Percentiles rank a stretch among this genome's conserved stretches.
phyloP scores from a whole-genome alignment of 1,140 invertebrate species.

The Anadara kagoshimensis region DNA sequence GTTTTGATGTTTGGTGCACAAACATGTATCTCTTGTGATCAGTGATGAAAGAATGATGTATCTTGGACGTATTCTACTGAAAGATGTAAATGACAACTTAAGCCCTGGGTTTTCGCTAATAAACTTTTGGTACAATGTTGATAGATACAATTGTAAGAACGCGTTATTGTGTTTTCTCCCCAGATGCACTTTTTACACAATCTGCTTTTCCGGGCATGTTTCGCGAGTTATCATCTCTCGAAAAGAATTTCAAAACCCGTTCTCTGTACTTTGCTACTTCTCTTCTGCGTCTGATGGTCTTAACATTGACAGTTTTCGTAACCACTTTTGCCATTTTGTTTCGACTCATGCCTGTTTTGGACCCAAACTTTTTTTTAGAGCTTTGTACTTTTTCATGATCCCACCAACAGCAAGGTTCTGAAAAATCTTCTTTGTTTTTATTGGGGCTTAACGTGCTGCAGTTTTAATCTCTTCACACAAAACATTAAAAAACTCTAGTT shows the following conservation, averaged over 20 bases:
- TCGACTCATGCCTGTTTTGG: no score
- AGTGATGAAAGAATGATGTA: not conserved
- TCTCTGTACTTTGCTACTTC: not conserved
- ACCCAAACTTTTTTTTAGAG: no score
- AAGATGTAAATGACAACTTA: slow-evolving; percentile 13
- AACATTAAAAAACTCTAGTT: no score
- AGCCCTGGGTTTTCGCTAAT: not conserved
- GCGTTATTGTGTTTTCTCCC: not conserved
- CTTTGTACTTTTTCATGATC: no score
- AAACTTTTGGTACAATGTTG: slow-evolving; percentile 7
- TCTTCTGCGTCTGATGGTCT: no score
- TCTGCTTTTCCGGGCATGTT: slow-evolving; percentile 25
- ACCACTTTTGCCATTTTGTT: no score
- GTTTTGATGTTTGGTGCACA: slow-evolving; percentile 32
- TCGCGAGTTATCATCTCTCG: slow-evolving; percentile 16
- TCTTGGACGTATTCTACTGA: slow-evolving; percentile 5
- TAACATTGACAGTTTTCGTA: no score
- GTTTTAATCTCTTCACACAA: no score
- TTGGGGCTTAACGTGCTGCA: no score
- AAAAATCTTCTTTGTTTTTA: no score
- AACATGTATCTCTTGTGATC: not conserved
- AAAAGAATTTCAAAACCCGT: slow-evolving; percentile 12
- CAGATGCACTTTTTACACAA: not conserved
- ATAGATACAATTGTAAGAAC: slow-evolving; percentile 14
- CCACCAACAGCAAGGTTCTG: no score